These are phyloP conservation scores for Habroteleia sp. DNA, from an alignment of 2,888 invertebrate genomes.

Conservation along the genomic window DNA sequence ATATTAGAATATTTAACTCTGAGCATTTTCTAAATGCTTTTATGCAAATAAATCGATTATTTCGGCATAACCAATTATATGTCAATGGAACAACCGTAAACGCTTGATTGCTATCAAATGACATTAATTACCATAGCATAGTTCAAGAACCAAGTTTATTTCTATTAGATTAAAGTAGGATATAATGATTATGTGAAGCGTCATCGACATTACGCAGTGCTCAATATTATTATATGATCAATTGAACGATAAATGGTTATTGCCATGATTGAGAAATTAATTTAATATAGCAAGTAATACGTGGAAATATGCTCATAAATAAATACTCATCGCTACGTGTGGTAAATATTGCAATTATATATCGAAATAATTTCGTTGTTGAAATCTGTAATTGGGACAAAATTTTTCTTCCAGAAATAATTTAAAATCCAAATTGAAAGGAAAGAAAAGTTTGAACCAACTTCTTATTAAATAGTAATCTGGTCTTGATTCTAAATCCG, in stretches of 20 bases:
- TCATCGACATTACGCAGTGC: constrained; percentile 3
- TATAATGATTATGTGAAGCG: constrained; percentile 1
- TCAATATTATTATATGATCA: background rate
- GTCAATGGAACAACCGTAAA: constrained; percentile 1
- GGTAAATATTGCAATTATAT: too few relatives aligned
- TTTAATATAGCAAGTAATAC: too few relatives aligned
- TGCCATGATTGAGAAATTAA: too few relatives aligned
- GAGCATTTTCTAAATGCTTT: background rate
- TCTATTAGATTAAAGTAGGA: background rate
- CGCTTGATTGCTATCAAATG: constrained; percentile 19
- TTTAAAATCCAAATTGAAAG: too few relatives aligned
- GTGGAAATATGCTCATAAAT: too few relatives aligned
- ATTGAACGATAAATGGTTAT: too few relatives aligned
- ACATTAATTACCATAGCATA: constrained; percentile 18
- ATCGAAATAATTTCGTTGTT: too few relatives aligned
- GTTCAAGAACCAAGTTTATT: constrained; percentile 7
- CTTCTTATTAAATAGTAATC: too few relatives aligned
- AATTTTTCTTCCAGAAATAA: too few relatives aligned
- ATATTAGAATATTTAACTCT: background rate
- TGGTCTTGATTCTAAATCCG: constrained; percentile 25
- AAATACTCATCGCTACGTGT: too few relatives aligned
- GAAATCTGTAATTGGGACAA: too few relatives aligned
- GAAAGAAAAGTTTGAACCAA: too few relatives aligned
- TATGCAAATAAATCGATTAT: constrained; percentile 4
- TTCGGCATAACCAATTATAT: constrained; percentile 5